A percentile compares a stretch with the other conserved stretches of the same genome.
These are phyloP conservation scores for Jaculus jaculus DNA, from an alignment of 2,113 vertebrate genomes.

Conservation along the genomic window DNA sequence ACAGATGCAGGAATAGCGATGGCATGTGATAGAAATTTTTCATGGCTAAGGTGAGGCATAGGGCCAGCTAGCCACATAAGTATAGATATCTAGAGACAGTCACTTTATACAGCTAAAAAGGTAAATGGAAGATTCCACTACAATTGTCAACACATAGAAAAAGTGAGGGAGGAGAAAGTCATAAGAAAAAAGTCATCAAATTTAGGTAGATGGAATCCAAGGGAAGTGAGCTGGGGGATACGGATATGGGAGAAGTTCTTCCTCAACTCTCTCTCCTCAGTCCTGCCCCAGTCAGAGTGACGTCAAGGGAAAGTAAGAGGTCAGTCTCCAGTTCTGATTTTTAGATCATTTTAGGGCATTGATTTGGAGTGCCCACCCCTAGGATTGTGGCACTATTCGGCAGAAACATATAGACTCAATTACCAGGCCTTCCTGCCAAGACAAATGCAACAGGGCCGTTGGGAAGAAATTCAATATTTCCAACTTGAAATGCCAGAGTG, in stretches of 20 bases:
- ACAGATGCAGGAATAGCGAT: not conserved
- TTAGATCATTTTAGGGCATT: slow-evolving; percentile 80
- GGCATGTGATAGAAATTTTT: not conserved
- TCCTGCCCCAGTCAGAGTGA: slow-evolving; percentile 68
- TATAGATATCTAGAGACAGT: not conserved
- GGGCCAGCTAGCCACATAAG: not conserved
- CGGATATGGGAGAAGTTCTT: not conserved
- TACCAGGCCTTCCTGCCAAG: slow-evolving; percentile 80
- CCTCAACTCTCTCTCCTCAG: slow-evolving; percentile 3
- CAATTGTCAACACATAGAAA: not conserved
- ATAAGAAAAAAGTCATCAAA: not conserved
- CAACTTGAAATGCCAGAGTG: slow-evolving; percentile 81
- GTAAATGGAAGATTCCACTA: not conserved
- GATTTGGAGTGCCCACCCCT: slow-evolving; percentile 78
- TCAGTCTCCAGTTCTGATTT: slow-evolving; percentile 78
- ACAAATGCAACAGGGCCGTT: slow-evolving; percentile 81
- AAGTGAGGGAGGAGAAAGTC: not conserved
- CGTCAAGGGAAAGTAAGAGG: slow-evolving; percentile 70
- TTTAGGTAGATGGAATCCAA: slow-evolving; percentile 9
- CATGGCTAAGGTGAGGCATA: not conserved
- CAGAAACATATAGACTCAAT: slow-evolving; percentile 80
- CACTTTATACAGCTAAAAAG: not conserved
- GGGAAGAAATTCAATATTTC: slow-evolving; percentile 85
- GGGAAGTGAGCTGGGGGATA: not conserved
- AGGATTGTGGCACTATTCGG: slow-evolving; percentile 61